These are phyloP conservation scores for Notolabrus celidotus DNA, from an alignment of 2,797 vertebrate genomes.

Conservation along the genomic window DNA sequence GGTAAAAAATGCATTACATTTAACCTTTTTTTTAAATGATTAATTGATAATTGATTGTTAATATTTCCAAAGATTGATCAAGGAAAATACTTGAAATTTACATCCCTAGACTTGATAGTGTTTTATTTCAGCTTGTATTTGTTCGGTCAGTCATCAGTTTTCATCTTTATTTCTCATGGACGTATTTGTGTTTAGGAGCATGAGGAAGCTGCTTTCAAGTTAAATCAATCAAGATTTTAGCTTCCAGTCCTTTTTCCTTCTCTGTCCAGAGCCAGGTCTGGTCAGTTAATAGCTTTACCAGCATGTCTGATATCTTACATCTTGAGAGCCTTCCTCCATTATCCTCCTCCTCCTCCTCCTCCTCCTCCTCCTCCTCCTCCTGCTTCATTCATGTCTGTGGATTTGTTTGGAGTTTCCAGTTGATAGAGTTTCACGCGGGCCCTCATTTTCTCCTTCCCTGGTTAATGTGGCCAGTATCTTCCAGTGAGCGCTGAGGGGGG, in stretches of 20 bases:
- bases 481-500: slow-evolving; percentile 39
- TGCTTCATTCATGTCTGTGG: slow-evolving; percentile 31
- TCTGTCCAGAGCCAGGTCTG: slow-evolving; percentile 8
- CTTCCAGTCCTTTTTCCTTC: slow-evolving; percentile 17
- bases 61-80: too few species aligned
- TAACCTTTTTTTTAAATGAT: too few species aligned
- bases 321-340: background rate
- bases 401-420: slow-evolving; percentile 64
- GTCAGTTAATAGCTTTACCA: slow-evolving; percentile 15
- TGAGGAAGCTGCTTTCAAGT: background rate
- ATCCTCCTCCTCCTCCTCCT: background rate
- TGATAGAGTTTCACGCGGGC: slow-evolving; percentile 64
- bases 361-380: slow-evolving; percentile 3
- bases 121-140: background rate
- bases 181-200: background rate
- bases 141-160: background rate
- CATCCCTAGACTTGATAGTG: too few species aligned
- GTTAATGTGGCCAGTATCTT: slow-evolving; percentile 58
- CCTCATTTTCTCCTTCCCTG: slow-evolving; percentile 53
- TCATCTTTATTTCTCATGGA: background rate
- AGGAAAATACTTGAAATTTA: too few species aligned
- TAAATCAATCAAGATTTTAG: too few species aligned
- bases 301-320: slow-evolving; percentile 23
- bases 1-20: too few species aligned
- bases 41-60: too few species aligned